phyloP scores from a whole-genome alignment of 2,113 vertebrate genomes.

The Seriola dumerili region DNA sequence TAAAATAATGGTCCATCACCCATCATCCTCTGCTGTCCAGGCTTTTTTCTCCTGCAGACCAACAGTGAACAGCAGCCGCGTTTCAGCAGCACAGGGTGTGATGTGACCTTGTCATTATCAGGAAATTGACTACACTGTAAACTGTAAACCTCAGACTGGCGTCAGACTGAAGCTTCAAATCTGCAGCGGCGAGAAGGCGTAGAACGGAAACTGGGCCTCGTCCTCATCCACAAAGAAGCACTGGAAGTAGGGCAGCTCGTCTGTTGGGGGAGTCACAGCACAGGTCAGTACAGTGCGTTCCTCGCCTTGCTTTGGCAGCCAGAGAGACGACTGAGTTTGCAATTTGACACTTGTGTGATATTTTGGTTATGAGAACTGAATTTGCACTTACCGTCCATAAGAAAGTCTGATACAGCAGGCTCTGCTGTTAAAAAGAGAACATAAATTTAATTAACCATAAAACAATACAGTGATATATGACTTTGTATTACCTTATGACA shows the following conservation, averaged over 20 bases:
- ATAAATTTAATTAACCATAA: background rate
- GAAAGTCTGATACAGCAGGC: slow-evolving; percentile 57
- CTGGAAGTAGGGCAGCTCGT: slow-evolving; percentile 87
- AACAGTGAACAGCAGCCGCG: slow-evolving; percentile 27
- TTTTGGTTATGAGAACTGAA: background rate
- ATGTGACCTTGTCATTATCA: slow-evolving; percentile 36
- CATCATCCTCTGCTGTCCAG: slow-evolving; percentile 30
- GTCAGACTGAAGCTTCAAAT: slow-evolving; percentile 69
- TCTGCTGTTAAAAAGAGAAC: slow-evolving; percentile 45
- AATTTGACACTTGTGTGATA: background rate
- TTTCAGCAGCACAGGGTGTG: slow-evolving; percentile 28
- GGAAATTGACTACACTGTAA: slow-evolving; percentile 17
- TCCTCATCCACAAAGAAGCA: slow-evolving; percentile 88
- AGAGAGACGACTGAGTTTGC: background rate
- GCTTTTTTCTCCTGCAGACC: slow-evolving; percentile 30
- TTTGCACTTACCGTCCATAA: slow-evolving; percentile 66
- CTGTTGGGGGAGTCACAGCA: slow-evolving; percentile 60
- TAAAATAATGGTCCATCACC: slow-evolving; percentile 40
- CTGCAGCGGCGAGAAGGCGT: slow-evolving; percentile 83
- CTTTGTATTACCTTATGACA: background rate
- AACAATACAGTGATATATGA: background rate
- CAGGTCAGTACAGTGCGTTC: background rate
- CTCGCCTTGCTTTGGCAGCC: background rate
- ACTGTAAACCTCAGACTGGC: slow-evolving; percentile 39
- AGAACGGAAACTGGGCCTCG: slow-evolving; percentile 85